Percentiles rank a stretch among this genome's conserved stretches.
These are phyloP conservation scores for Onychorhynchus coronatus DNA, from an alignment of 2,113 vertebrate genomes.

Conservation along the genomic window DNA sequence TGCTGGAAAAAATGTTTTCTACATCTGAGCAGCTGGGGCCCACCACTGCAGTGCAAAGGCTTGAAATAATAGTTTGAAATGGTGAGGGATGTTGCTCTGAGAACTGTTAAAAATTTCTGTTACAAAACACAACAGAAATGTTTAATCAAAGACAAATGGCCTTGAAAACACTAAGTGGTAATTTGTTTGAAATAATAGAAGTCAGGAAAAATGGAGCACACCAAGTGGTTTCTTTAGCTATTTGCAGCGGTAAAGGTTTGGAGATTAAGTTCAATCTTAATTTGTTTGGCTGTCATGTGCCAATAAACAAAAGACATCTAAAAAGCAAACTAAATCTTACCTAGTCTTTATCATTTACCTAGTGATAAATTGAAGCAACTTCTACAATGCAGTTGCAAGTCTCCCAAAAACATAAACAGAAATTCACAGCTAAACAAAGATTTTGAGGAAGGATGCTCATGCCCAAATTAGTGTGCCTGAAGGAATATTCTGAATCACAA, in stretches of 20 bases:
- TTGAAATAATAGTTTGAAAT: background rate
- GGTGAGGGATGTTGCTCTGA: background rate
- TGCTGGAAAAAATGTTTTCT: background rate
- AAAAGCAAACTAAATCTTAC: background rate
- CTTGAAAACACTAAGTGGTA: background rate
- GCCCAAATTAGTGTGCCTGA: background rate
- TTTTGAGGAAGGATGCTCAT: background rate
- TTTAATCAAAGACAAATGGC: background rate
- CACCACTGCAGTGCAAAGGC: background rate
- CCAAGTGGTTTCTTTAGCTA: background rate
- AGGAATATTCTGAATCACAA: background rate
- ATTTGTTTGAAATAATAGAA: background rate
- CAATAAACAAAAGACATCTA: background rate
- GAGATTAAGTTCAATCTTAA: background rate
- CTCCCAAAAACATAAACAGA: background rate
- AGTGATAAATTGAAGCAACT: background rate
- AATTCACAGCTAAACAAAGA: background rate
- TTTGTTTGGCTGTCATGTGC: background rate
- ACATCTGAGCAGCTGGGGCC: conserved; percentile 23
- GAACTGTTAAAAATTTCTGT: background rate
- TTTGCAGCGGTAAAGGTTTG: background rate
- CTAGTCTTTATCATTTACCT: background rate
- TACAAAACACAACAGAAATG: background rate
- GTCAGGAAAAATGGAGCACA: background rate
- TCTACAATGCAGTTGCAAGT: background rate